Percentiles rank a stretch among this genome's conserved stretches.
phyloP scores from a whole-genome alignment of 2,113 vertebrate species.

The Holacanthus passer region DNA sequence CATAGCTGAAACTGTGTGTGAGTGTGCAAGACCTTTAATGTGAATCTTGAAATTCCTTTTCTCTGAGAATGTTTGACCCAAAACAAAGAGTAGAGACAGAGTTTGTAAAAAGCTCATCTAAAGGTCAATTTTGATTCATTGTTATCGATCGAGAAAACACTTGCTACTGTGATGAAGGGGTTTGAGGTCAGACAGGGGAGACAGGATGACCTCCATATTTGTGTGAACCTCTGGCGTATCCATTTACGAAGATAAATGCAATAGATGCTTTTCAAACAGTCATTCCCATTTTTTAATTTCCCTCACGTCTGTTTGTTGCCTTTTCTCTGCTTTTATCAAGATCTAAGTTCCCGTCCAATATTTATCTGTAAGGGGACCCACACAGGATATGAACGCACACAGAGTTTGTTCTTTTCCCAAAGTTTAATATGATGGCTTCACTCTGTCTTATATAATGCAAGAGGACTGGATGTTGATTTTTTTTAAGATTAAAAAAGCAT shows the following conservation, averaged over 20 bases:
- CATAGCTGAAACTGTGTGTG: background rate
- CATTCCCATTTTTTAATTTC: background rate
- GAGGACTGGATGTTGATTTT: constrained; percentile 25
- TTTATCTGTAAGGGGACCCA: constrained; percentile 13
- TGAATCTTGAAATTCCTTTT: background rate
- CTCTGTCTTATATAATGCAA: constrained; percentile 34
- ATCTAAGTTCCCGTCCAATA: background rate
- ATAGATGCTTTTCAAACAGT: constrained; percentile 16
- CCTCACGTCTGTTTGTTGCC: background rate
- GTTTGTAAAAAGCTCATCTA: background rate
- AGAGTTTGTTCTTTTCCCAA: background rate
- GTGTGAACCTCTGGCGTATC: background rate
- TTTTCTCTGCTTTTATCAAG: constrained; percentile 1
- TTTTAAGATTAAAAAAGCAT: constrained; percentile 35
- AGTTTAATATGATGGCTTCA: constrained; percentile 38
- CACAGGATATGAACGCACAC: constrained; percentile 10
- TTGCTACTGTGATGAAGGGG: no score
- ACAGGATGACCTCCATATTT: background rate
- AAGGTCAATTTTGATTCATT: background rate
- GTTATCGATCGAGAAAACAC: background rate
- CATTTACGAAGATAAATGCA: background rate
- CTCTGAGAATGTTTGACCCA: background rate
- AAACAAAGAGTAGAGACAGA: background rate
- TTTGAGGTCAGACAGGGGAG: background rate
- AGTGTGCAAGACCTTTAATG: background rate